phyloP scores from a whole-genome alignment of 2,797 vertebrate species.

The Lepidocolaptes lacrymiger region DNA sequence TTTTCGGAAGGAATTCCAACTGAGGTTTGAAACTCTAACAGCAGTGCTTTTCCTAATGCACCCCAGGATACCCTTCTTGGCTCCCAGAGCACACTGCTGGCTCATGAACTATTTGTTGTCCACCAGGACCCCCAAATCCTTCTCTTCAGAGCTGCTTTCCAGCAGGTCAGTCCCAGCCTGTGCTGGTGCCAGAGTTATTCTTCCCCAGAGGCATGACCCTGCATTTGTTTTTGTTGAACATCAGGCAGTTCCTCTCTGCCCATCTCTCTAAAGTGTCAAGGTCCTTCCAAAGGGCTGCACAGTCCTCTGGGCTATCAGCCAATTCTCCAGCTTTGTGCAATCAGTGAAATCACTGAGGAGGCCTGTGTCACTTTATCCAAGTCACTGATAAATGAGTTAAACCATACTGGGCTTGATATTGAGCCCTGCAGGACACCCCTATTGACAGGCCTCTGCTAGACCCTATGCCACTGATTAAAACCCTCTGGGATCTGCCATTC shows the following conservation, averaged over 20 bases:
- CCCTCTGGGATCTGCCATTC: background rate
- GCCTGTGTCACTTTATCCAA: background rate
- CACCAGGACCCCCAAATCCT: too few relatives aligned
- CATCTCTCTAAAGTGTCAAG: fast-evolving
- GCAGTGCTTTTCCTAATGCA: background rate
- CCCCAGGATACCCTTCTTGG: background rate
- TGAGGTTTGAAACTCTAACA: too few relatives aligned
- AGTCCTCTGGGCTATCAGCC: background rate
- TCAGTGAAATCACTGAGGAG: background rate
- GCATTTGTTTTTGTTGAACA: background rate
- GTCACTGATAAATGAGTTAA: background rate
- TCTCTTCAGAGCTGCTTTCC: background rate
- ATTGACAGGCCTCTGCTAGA: background rate
- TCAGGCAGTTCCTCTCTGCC: background rate
- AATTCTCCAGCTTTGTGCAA: background rate
- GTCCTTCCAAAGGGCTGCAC: background rate
- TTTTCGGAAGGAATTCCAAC: too few relatives aligned
- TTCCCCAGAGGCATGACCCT: background rate
- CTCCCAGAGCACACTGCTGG: background rate
- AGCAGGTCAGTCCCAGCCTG: background rate
- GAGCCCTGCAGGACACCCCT: background rate
- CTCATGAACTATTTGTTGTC: background rate
- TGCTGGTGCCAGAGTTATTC: background rate
- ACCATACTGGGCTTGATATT: background rate
- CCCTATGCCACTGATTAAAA: background rate